Percentiles rank a stretch among this genome's conserved stretches.
Evolutionary conservation across 2,113 vertebrate genomes (phyloP).

Genomic region (Prunella fulvescens): DNA sequence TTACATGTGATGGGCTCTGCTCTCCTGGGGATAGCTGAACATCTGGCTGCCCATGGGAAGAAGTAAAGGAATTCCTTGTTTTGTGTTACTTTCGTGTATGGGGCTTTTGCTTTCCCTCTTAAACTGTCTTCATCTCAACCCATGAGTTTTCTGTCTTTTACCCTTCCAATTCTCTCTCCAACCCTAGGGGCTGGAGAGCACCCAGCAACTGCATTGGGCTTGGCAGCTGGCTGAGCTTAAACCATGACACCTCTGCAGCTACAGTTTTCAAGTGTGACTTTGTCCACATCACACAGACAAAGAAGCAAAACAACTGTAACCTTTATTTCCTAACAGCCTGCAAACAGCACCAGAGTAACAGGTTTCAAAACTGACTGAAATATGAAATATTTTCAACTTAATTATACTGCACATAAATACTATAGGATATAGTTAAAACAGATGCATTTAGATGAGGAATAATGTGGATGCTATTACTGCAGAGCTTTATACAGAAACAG

Average conservation of each 20-base stretch:
- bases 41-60: not conserved
- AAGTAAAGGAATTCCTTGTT: not conserved
- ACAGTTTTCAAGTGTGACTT: not conserved
- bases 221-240: not conserved
- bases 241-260: not conserved
- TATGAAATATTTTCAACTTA: not conserved
- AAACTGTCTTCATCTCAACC: not conserved
- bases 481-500: not conserved
- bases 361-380: not conserved
- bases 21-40: not conserved
- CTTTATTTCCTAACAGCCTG: not conserved
- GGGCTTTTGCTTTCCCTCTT: not conserved
- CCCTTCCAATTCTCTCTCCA: not conserved
- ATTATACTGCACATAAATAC: not conserved
- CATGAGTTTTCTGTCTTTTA: not conserved
- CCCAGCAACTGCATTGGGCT: not conserved
- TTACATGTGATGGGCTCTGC: not conserved
- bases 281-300: not conserved
- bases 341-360: not conserved
- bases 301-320: not conserved
- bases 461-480: not conserved
- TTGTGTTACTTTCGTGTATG: not conserved
- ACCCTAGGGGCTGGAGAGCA: rapidly evolving
- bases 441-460: not conserved
- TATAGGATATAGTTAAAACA: not conserved